These are phyloP conservation scores for Amphiprion ocellaris DNA, from an alignment of 2,113 vertebrate genomes.

Conservation along the genomic window DNA sequence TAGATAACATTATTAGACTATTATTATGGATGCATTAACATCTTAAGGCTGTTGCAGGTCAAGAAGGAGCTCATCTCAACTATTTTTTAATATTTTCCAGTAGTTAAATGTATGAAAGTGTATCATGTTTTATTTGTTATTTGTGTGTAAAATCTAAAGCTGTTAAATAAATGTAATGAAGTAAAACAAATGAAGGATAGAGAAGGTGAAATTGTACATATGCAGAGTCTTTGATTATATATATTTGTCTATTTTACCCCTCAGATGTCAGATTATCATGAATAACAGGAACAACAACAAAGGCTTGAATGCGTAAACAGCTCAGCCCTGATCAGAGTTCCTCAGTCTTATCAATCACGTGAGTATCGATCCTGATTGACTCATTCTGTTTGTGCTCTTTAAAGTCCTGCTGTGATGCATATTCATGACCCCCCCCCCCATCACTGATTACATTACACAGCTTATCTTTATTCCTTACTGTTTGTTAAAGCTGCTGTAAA, in stretches of 20 bases:
- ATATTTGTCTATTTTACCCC: background rate
- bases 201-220: too few species aligned
- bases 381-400: slow-evolving; percentile 31
- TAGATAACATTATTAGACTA: background rate
- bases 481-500: background rate
- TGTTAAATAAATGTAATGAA: too few species aligned
- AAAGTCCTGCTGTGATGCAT: background rate
- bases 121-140: too few species aligned
- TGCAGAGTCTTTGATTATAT: too few species aligned
- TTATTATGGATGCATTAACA: background rate
- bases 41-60: too few species aligned
- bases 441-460: background rate
- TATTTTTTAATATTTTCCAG: too few species aligned
- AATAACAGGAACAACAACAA: background rate
- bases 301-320: slow-evolving; percentile 11
- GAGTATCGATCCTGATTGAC: slow-evolving; percentile 44
- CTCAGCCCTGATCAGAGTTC: slow-evolving; percentile 16
- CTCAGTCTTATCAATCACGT: slow-evolving; percentile 61
- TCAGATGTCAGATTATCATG: background rate
- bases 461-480: background rate
- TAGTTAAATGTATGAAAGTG: too few species aligned
- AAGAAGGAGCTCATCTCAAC: too few species aligned
- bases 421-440: background rate
- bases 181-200: too few species aligned
- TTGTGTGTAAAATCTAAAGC: too few species aligned